phyloP scores from a whole-genome alignment of 1,140 invertebrate genomes.

The Stratiolaelaps scimitus region DNA sequence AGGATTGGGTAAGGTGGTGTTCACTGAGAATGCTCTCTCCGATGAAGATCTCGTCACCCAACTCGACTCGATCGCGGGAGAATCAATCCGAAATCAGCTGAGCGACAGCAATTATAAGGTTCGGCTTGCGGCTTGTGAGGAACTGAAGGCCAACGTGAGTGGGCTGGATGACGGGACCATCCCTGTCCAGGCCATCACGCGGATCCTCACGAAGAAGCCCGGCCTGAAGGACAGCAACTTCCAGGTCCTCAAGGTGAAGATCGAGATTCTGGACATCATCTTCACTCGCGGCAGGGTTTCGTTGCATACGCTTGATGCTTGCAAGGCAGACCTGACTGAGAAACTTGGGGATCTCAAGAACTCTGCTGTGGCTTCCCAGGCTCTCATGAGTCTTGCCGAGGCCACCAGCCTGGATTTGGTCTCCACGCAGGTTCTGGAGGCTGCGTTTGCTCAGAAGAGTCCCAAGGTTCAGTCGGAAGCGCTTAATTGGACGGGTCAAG shows the following conservation, averaged over 20 bases:
- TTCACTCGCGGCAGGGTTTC: slow-evolving; percentile 54
- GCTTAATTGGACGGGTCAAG: slow-evolving; percentile 59
- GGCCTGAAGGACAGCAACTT: slow-evolving; percentile 86
- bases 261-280: slow-evolving; percentile 63
- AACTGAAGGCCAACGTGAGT: slow-evolving; percentile 51
- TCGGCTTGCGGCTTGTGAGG: slow-evolving; percentile 61
- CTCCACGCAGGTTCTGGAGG: slow-evolving; percentile 53
- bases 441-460: slow-evolving; percentile 71
- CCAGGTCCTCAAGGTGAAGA: slow-evolving; percentile 68
- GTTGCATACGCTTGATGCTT: slow-evolving; percentile 58
- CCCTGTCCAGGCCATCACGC: slow-evolving; percentile 59
- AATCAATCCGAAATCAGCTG: slow-evolving; percentile 54
- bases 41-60: slow-evolving; percentile 58
- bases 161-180: slow-evolving; percentile 51
- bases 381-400: slow-evolving; percentile 60
- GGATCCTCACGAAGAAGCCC: slow-evolving; percentile 65
- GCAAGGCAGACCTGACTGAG: slow-evolving; percentile 64
- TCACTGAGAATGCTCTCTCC: slow-evolving; percentile 32
- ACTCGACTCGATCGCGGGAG: slow-evolving; percentile 50
- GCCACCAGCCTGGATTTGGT: slow-evolving; percentile 62
- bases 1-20: neutral
- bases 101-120: slow-evolving; percentile 72
- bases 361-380: slow-evolving; percentile 53
- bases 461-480: slow-evolving; percentile 78
- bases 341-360: slow-evolving; percentile 75